Conservation (phyloP, 2,888 invertebrate genomes). For the Lepidonotus clava region DNA sequence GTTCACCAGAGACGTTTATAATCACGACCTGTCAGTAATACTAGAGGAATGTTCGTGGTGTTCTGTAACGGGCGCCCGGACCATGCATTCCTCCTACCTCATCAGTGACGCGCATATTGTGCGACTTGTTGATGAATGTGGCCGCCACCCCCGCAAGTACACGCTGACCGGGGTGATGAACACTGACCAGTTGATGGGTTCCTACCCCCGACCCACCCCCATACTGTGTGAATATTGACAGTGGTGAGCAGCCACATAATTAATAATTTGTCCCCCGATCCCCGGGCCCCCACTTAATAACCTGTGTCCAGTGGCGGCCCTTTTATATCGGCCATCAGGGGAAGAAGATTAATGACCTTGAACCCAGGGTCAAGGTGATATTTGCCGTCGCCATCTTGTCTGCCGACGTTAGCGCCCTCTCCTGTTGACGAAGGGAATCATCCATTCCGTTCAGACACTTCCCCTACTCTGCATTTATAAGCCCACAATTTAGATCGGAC, state of each 20-base stretch:
- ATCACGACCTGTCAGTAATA: too few relatives aligned
- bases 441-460: background rate
- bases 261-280: constrained; percentile 3
- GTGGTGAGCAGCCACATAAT: background rate
- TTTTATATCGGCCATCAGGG: background rate
- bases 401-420: background rate
- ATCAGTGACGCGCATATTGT: background rate
- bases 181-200: background rate
- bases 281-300: background rate
- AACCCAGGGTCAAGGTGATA: constrained; percentile 28
- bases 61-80: background rate
- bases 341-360: constrained; percentile 28
- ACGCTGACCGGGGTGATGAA: too few relatives aligned
- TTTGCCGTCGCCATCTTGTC: constrained; percentile 2
- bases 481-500: constrained; percentile 24
- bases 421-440: constrained; percentile 16
- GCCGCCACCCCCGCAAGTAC: background rate
- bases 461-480: background rate
- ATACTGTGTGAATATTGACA: background rate
- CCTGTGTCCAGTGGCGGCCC: background rate
- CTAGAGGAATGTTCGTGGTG: background rate
- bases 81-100: background rate
- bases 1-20: too few relatives aligned
- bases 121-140: background rate
- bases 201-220: background rate